phyloP scores from a whole-genome alignment of 1,140 invertebrate genomes.

The Sweltsa coloradensis region DNA sequence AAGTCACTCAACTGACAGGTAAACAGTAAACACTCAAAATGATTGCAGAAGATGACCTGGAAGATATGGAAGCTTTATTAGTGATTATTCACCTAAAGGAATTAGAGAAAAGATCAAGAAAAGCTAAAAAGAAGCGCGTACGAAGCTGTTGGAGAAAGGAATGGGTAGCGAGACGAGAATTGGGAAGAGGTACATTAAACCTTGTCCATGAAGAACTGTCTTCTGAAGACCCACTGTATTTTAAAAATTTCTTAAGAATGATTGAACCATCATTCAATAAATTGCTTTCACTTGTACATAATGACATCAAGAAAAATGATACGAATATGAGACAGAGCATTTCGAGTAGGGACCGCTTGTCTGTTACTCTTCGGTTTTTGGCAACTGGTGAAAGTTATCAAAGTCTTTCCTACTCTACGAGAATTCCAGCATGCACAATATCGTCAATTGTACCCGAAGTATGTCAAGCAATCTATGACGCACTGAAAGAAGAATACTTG shows the following conservation, averaged over 20 bases:
- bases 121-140: too few species aligned
- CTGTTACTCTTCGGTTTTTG: background rate
- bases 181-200: too few species aligned
- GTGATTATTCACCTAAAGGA: too few species aligned
- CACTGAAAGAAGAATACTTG: background rate
- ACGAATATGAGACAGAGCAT: constrained; percentile 2
- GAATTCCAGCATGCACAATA: constrained; percentile 2
- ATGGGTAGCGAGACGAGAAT: constrained; percentile 2
- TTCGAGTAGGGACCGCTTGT: background rate
- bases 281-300: background rate
- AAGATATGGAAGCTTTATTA: too few species aligned
- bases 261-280: background rate
- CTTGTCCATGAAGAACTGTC: background rate
- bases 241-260: constrained; percentile 2
- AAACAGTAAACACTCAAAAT: too few species aligned
- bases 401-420: background rate
- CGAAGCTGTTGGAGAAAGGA: background rate
- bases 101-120: too few species aligned
- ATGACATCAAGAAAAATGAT: background rate
- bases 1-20: too few species aligned
- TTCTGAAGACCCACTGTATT: background rate
- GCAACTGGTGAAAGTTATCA: background rate
- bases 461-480: background rate
- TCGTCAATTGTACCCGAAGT: background rate
- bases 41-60: too few species aligned